Evolutionary conservation across 2,113 vertebrate genomes (phyloP).

Genomic region (Romanogobio albipinnatus): DNA sequence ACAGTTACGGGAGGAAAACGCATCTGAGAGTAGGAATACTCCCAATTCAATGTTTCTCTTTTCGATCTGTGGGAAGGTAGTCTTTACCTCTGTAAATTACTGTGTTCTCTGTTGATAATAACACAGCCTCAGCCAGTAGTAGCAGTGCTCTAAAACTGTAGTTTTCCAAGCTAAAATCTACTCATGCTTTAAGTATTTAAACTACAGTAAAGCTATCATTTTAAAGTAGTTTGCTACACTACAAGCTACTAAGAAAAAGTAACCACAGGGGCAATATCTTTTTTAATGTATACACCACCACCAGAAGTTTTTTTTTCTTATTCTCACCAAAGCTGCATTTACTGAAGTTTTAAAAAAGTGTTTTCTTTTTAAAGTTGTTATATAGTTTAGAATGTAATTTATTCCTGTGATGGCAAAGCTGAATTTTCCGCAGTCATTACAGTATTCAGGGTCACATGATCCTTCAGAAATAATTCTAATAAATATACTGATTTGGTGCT

Average conservation of each 20-base stretch:
- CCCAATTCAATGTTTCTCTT: constrained; percentile 19
- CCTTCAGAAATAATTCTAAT: neutral
- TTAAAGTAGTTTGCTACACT: neutral
- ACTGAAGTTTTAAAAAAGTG: no score
- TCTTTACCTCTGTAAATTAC: constrained; percentile 13
- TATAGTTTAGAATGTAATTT: no score
- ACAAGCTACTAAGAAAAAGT: neutral
- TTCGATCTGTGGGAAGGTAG: neutral
- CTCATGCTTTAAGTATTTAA: neutral
- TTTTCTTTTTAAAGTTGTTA: neutral
- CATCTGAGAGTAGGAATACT: constrained; percentile 32
- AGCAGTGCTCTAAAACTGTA: neutral
- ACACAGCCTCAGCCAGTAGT: neutral
- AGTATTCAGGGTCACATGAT: neutral
- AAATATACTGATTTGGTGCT: neutral
- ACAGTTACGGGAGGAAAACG: constrained; percentile 38
- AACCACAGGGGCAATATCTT: neutral
- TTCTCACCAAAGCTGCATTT: neutral
- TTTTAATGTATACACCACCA: neutral
- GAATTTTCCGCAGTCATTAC: no score
- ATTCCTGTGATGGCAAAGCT: no score
- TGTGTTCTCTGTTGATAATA: neutral
- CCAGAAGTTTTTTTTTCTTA: neutral
- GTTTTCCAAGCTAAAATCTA: neutral
- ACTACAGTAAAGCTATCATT: constrained; percentile 5